phyloP scores from a whole-genome alignment of 2,888 invertebrate genomes.

The Rhabditophanes sp. region DNA sequence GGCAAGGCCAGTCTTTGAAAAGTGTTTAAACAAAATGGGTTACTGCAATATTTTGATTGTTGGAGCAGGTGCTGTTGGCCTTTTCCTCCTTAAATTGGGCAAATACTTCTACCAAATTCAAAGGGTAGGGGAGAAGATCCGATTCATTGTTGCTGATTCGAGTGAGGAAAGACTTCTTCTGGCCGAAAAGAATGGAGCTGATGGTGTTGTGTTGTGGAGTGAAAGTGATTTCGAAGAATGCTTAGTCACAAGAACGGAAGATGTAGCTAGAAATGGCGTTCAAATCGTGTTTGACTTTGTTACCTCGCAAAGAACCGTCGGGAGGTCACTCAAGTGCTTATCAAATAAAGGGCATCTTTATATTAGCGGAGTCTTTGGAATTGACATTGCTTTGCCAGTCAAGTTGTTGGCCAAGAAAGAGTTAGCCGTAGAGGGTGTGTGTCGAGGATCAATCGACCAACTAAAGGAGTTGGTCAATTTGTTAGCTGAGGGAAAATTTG shows the following conservation, averaged over 20 bases:
- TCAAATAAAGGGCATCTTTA: conserved; percentile 52
- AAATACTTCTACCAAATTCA: conserved; percentile 57
- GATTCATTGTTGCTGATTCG: conserved; percentile 44
- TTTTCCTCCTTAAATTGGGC: conserved; percentile 78
- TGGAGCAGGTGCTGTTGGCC: conserved; percentile 77
- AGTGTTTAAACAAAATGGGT: conserved; percentile 41
- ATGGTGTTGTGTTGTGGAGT: conserved; percentile 77
- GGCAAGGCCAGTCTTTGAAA: conserved; percentile 43
- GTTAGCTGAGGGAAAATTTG: conserved; percentile 67
- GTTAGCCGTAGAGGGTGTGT: conserved; percentile 67
- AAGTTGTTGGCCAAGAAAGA: conserved; percentile 64
- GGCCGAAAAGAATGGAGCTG: conserved; percentile 44
- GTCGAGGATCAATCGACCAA: conserved; percentile 69
- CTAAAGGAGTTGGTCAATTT: conserved; percentile 61
- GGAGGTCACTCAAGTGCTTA: conserved; percentile 72
- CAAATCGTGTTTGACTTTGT: conserved; percentile 87
- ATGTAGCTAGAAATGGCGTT: conserved; percentile 68
- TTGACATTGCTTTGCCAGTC: conserved; percentile 64
- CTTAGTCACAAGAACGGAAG: conserved; percentile 73
- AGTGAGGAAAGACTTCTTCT: conserved; percentile 43
- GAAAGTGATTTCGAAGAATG: conserved; percentile 70
- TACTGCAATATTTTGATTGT: conserved; percentile 72
- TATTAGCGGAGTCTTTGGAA: conserved; percentile 53
- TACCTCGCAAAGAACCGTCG: conserved; percentile 74
- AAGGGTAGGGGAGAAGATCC: conserved; percentile 25